These are phyloP conservation scores for Andricus quercusramuli DNA, from an alignment of 2,888 invertebrate genomes.

Conservation along the genomic window DNA sequence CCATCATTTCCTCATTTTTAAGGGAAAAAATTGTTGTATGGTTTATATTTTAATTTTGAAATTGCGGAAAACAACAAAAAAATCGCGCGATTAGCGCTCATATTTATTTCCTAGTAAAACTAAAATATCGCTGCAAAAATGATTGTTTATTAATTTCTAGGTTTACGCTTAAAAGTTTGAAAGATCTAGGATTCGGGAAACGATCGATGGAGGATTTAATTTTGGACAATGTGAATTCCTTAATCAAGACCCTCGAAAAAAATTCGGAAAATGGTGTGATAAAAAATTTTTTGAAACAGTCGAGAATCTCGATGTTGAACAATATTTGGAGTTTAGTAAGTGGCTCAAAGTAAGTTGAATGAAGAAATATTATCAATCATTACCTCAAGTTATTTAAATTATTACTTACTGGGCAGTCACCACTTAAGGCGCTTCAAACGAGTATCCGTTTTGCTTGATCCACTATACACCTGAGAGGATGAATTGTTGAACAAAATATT, in stretches of 20 bases:
- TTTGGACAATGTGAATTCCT: conserved; percentile 80
- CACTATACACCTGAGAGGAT: too few relatives aligned
- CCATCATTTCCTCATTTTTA: too few relatives aligned
- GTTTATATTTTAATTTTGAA: too few relatives aligned
- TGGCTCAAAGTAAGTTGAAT: conserved; percentile 79
- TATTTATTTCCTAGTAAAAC: not conserved
- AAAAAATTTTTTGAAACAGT: conserved; percentile 78
- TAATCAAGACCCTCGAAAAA: conserved; percentile 80
- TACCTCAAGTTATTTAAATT: not conserved
- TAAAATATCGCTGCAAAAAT: not conserved
- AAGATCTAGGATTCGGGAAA: conserved; percentile 84
- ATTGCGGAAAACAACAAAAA: too few relatives aligned
- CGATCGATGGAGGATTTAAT: conserved; percentile 83
- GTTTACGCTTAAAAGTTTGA: conserved; percentile 84
- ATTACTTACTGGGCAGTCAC: too few relatives aligned
- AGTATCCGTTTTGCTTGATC: too few relatives aligned
- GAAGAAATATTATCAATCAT: not conserved
- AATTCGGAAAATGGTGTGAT: conserved; percentile 76
- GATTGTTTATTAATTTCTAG: conserved; percentile 62
- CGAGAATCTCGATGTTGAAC: conserved; percentile 81
- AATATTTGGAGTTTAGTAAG: conserved; percentile 86
- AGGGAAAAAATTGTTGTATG: too few relatives aligned
- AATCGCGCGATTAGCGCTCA: too few relatives aligned
- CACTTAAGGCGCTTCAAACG: too few relatives aligned
- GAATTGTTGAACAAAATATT: too few relatives aligned